Base-by-base conservation (phyloP, 2,113 vertebrate species). In the Mesocricetus auratus region DNA sequence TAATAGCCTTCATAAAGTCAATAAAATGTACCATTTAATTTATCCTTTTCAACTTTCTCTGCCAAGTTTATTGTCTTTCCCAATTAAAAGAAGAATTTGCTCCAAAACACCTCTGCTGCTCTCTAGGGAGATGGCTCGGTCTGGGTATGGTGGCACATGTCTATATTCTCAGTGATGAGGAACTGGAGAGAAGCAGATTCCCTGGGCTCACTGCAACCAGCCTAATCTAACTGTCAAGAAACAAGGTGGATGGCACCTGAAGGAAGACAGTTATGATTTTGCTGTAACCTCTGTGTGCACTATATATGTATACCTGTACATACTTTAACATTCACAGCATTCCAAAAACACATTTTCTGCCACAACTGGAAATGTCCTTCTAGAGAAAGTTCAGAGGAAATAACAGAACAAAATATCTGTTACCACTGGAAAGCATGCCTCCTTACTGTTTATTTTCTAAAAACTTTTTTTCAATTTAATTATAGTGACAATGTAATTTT, bases 21-120 rank as follows among this genome's bases (percentile, higher is more conserved):
- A 87, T 83, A 77, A 94, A 93, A 87, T 39, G 11, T 90, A 71
- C 21, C 74, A 87, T 77, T 86, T 87, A 86, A 90, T 71, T 92
- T 89, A 83, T 16, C 5, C 53, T 73, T 95, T 71, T 69, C 60
- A 87, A 33, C 2, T n/a, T 79, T 90, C 42, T 77, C 47, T 66
- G 13, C 9, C 9, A 73, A 73, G 33, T 85, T 93, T 89, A 81
- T 69, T 89, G 6, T 13, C 29, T 95, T 93, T 93, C 22, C n/a
- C 58, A 88, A 94, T 36, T 83, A 93, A 77, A 86, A 94, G 26
- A 5, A 78, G 83, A 91, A n/a, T 92, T 94, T 87, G 56, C 29
- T 31, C 71, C 42, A 88, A 89, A 78, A 78, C 4, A 15, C 42
- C 60, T 86, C 64, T 66, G 47, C 60, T 85, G 58, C 16, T 64